Percentiles rank a stretch among this genome's conserved stretches.
phyloP scores from a whole-genome alignment of 1,140 invertebrate genomes.

The Augochlora pura region DNA sequence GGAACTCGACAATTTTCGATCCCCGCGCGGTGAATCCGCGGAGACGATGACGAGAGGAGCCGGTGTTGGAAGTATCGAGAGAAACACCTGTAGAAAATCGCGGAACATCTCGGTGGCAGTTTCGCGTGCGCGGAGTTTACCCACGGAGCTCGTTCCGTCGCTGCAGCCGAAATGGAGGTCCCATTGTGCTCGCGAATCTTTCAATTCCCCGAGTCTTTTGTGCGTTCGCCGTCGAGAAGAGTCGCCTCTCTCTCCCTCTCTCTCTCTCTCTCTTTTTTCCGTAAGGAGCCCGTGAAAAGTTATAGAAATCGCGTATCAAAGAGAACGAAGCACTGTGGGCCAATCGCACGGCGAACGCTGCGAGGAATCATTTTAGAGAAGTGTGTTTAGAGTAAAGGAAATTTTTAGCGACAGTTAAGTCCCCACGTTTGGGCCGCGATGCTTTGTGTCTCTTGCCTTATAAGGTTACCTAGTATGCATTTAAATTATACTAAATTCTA shows the following conservation, averaged over 20 bases:
- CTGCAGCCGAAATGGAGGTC: background rate
- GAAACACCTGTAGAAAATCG: background rate
- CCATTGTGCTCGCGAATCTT: background rate
- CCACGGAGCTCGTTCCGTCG: background rate
- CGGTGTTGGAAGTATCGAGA: background rate
- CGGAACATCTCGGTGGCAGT: background rate
- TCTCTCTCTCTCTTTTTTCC: too few relatives aligned
- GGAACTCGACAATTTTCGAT: background rate
- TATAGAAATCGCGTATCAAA: background rate
- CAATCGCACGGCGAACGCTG: too few relatives aligned
- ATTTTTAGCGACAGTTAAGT: too few relatives aligned
- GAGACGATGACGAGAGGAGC: background rate
- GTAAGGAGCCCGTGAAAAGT: background rate
- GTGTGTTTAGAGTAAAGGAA: too few relatives aligned
- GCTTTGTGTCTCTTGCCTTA: too few relatives aligned
- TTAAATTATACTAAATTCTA: too few relatives aligned
- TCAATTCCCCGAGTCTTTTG: background rate
- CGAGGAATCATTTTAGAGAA: too few relatives aligned
- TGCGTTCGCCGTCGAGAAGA: background rate
- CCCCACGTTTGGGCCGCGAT: too few relatives aligned
- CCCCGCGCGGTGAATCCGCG: too few relatives aligned
- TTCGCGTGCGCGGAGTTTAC: background rate
- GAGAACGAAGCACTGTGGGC: too few relatives aligned
- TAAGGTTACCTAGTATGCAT: too few relatives aligned
- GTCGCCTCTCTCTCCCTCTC: too few relatives aligned